phyloP scores from a whole-genome alignment of 2,113 vertebrate species.

The Notothenia coriiceps region DNA sequence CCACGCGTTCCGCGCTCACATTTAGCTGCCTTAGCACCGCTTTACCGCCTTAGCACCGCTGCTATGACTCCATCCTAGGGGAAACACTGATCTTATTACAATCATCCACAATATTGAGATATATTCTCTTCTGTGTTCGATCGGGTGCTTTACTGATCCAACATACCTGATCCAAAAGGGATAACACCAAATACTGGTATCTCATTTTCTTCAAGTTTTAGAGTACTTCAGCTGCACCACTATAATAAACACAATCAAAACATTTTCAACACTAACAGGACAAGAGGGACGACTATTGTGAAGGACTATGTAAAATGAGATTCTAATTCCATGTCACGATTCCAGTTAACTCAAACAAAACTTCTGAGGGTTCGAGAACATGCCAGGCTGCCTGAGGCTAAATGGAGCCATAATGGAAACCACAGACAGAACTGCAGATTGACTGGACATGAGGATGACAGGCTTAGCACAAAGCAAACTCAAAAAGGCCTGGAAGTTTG shows the following conservation, averaged over 20 bases:
- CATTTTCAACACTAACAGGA: slow-evolving; percentile 34
- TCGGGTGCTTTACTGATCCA: slow-evolving; percentile 6
- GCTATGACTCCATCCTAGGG: too few relatives aligned
- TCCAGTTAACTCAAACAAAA: slow-evolving; percentile 77
- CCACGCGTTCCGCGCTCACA: too few relatives aligned
- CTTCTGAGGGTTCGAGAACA: slow-evolving; percentile 61
- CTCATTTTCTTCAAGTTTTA: too few relatives aligned
- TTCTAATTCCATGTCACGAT: slow-evolving; percentile 71
- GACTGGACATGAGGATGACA: slow-evolving; percentile 74
- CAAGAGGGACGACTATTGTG: slow-evolving; percentile 43
- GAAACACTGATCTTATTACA: not conserved
- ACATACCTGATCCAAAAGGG: not conserved
- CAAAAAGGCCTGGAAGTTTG: slow-evolving; percentile 62
- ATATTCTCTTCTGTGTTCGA: not conserved
- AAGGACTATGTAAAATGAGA: slow-evolving; percentile 63
- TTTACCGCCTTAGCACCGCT: too few relatives aligned
- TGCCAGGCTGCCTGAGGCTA: slow-evolving; percentile 60
- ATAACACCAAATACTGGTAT: not conserved
- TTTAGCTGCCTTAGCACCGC: too few relatives aligned
- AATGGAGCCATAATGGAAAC: slow-evolving; percentile 69
- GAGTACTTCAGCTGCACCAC: slow-evolving; percentile 14
- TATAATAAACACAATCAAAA: slow-evolving; percentile 47
- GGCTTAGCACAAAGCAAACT: slow-evolving; percentile 66
- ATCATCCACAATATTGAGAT: not conserved
- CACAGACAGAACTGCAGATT: slow-evolving; percentile 70